Percentiles rank a stretch among this genome's conserved stretches.
Evolutionary conservation across 2,888 invertebrate species (phyloP).

Genomic region (Rhingia campestris): DNA sequence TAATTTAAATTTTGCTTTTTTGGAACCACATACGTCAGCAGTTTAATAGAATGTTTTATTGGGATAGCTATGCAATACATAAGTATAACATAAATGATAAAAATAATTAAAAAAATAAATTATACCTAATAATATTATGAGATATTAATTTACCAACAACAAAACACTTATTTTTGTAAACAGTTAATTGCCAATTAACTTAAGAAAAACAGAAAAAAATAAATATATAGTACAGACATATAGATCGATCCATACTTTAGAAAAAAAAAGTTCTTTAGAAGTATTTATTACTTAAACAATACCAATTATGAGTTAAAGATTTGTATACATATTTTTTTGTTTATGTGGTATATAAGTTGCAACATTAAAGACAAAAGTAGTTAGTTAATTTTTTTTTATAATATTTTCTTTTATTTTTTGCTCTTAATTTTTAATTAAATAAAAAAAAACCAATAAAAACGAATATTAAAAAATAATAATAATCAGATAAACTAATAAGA

Average conservation of each 20-base stretch:
- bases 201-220: constrained; percentile 7
- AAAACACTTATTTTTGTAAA: constrained; percentile 61
- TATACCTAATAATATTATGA: constrained; percentile 41
- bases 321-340: constrained; percentile 68
- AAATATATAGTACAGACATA: constrained; percentile 58
- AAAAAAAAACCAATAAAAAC: constrained; percentile 68
- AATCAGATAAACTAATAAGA: constrained; percentile 35
- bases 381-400: constrained; percentile 77
- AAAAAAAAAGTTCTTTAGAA: constrained; percentile 47
- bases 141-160: constrained; percentile 42
- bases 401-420: constrained; percentile 45
- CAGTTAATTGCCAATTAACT: constrained; percentile 54
- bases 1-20: neutral
- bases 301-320: constrained; percentile 57
- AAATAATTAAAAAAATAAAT: constrained; percentile 11
- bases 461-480: constrained; percentile 63
- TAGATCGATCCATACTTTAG: constrained; percentile 52
- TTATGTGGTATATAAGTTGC: constrained; percentile 80
- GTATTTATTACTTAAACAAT: constrained; percentile 59
- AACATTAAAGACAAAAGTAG: constrained; percentile 83
- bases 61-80: constrained; percentile 1
- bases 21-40: neutral
- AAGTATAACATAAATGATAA: neutral
- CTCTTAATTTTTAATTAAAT: constrained; percentile 55
- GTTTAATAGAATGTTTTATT: neutral